Evolutionary conservation across 1,140 invertebrate genomes (phyloP).

Genomic region (Leptinotarsa texana): DNA sequence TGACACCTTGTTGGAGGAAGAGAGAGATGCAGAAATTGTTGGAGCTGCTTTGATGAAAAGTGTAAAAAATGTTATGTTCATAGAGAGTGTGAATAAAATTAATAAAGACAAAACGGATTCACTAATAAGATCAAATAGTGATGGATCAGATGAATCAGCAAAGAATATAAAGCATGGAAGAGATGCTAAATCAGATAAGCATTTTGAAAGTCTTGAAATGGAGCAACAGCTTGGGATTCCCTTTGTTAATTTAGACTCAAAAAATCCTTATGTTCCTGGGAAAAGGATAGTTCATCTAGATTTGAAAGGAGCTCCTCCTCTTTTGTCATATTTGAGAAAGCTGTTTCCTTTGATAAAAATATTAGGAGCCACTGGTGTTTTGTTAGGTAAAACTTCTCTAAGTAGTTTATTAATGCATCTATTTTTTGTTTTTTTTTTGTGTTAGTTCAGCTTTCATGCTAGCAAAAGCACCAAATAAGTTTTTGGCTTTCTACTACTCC

Average conservation of each 20-base stretch:
- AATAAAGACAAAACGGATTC: not conserved
- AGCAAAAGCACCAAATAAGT: too few relatives aligned
- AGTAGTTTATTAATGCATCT: not conserved
- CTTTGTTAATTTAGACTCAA: conserved; percentile 46
- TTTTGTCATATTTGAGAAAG: conserved; percentile 70
- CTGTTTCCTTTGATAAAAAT: conserved; percentile 75
- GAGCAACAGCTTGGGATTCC: conserved; percentile 52
- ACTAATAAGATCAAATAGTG: not conserved
- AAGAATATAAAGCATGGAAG: conserved; percentile 12
- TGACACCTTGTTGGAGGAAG: conserved; percentile 22
- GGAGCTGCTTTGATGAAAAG: conserved; percentile 27
- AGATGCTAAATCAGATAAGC: conserved; percentile 21
- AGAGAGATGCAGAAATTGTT: conserved; percentile 31
- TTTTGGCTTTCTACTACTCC: too few relatives aligned
- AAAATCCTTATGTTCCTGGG: conserved; percentile 54
- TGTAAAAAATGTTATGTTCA: conserved; percentile 36
- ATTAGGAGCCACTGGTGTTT: conserved; percentile 78
- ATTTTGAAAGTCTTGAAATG: conserved; percentile 37
- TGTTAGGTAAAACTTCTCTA: conserved; percentile 46
- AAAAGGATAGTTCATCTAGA: conserved; percentile 80
- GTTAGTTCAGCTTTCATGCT: too few relatives aligned
- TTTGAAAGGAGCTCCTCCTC: conserved; percentile 87
- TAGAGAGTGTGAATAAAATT: conserved; percentile 26
- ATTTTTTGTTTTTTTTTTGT: not conserved
- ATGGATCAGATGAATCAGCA: not conserved